These are phyloP conservation scores for Oryzaephilus surinamensis DNA, from an alignment of 1,140 invertebrate species.

Conservation along the genomic window DNA sequence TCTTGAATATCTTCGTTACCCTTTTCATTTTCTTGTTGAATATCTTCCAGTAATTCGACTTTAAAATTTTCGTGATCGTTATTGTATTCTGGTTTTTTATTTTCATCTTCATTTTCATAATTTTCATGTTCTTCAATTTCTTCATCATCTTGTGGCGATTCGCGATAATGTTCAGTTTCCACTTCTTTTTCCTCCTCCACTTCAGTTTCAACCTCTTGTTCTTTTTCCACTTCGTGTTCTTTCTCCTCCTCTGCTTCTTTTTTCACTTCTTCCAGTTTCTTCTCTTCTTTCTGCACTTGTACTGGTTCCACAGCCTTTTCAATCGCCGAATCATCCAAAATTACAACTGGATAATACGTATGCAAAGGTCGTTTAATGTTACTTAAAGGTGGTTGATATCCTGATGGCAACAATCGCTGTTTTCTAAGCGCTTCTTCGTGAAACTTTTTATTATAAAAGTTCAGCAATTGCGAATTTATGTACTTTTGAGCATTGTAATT, in stretches of 20 bases:
- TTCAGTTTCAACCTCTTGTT: slow-evolving; percentile 3
- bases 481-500: too few relatives aligned
- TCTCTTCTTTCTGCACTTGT: not conserved
- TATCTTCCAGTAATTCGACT: not conserved
- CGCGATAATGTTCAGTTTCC: slow-evolving; percentile 3
- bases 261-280: slow-evolving; percentile 5
- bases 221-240: slow-evolving; percentile 1
- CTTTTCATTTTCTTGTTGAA: not conserved
- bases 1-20: not conserved
- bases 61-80: slow-evolving; percentile 1
- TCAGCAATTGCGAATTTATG: too few relatives aligned
- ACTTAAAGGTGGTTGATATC: too few relatives aligned
- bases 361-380: too few relatives aligned
- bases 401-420: too few relatives aligned
- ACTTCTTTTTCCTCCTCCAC: slow-evolving; percentile 8
- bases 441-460: too few relatives aligned
- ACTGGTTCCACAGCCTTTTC: slow-evolving; percentile 1
- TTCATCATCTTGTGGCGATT: slow-evolving; percentile 5
- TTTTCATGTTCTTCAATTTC: not conserved
- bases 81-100: slow-evolving; percentile 1
- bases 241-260: not conserved
- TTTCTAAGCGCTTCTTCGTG: too few relatives aligned
- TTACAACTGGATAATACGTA: too few relatives aligned
- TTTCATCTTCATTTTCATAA: slow-evolving; percentile 1
- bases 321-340: too few relatives aligned